phyloP scores from a whole-genome alignment of 2,888 invertebrate genomes.

The Rhynchonema sp. region DNA sequence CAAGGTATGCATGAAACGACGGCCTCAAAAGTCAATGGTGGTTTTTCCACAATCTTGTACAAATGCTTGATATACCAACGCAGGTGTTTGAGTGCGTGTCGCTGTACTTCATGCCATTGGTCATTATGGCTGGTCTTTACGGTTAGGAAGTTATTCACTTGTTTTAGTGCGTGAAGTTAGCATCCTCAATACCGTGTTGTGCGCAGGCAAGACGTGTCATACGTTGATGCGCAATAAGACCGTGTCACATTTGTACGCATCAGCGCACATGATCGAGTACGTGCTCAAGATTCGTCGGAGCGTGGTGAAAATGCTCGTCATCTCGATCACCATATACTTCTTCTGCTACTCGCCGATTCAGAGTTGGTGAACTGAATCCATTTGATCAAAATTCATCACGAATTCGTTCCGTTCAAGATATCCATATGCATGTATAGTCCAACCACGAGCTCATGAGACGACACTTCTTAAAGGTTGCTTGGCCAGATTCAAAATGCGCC shows the following conservation, averaged over 20 bases:
- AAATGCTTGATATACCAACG: no score
- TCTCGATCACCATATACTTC: constrained; percentile 31
- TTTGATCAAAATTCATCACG: not conserved
- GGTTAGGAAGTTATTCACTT: no score
- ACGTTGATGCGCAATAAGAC: not conserved
- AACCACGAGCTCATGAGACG: no score
- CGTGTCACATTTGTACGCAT: not conserved
- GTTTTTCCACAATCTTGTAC: no score
- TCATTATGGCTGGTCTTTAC: constrained; percentile 15
- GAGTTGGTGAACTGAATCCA: no score
- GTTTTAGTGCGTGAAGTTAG: not conserved
- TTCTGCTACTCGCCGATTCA: constrained; percentile 33
- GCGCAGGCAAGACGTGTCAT: constrained; percentile 8
- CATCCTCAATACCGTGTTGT: constrained; percentile 3
- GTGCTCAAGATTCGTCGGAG: constrained; percentile 21
- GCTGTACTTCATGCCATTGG: constrained; percentile 16
- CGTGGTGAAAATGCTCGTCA: constrained; percentile 34
- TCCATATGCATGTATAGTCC: no score
- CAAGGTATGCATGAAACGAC: no score
- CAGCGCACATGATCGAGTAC: not conserved
- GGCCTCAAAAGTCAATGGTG: no score
- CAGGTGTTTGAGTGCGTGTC: constrained; percentile 11
- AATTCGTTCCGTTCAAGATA: not conserved
- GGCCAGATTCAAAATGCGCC: no score
- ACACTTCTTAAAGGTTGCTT: no score